Percentiles rank a stretch among this genome's conserved stretches.
These are phyloP conservation scores for Calcarius ornatus DNA, from an alignment of 2,113 vertebrate genomes.

Conservation along the genomic window DNA sequence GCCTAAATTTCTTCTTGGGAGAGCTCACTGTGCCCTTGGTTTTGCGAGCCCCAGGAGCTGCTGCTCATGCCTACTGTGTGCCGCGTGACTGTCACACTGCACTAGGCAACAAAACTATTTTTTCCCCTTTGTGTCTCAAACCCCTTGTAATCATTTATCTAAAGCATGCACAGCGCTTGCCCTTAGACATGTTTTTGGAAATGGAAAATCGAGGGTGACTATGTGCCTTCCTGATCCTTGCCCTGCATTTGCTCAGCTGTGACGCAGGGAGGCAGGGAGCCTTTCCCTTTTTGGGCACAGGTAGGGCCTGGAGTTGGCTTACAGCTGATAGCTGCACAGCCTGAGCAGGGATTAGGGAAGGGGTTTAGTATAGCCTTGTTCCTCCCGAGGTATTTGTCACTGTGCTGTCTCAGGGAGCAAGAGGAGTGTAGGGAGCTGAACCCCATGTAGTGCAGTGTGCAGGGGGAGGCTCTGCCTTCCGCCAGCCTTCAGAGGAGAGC, in stretches of 20 bases:
- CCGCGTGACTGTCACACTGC: background rate
- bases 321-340: background rate
- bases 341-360: background rate
- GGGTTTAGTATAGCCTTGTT: background rate
- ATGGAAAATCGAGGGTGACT: background rate
- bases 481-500: too few relatives aligned
- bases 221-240: background rate
- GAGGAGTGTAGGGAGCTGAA: background rate
- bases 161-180: background rate
- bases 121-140: conserved; percentile 17
- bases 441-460: accelerated
- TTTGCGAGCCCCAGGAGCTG: background rate
- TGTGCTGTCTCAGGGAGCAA: background rate
- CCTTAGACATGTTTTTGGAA: background rate
- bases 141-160: conserved; percentile 36
- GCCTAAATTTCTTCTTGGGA: background rate
- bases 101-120: background rate
- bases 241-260: background rate
- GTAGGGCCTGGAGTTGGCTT: background rate
- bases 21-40: background rate
- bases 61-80: accelerated
- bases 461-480: background rate
- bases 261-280: background rate
- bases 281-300: background rate
- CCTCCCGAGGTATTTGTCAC: background rate